Evolutionary conservation across 2,888 invertebrate genomes (phyloP).

Genomic region (Oxystoma pomonae): DNA sequence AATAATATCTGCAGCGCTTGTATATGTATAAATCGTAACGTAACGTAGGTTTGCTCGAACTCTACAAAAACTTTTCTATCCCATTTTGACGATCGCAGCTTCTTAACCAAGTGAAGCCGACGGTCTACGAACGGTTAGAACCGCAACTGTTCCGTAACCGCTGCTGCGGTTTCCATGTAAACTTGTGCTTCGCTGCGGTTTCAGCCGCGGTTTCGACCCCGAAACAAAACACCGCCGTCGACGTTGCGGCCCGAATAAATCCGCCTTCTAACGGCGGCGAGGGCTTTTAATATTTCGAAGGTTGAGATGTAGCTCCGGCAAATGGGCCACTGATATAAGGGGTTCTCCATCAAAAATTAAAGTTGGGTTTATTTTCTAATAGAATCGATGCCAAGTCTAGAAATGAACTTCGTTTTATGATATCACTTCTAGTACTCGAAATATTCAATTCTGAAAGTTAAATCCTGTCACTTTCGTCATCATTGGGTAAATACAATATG

Average conservation of each 20-base stretch:
- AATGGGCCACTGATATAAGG: neutral
- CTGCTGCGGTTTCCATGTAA: conserved; percentile 42
- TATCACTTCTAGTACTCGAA: no score
- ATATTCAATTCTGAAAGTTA: no score
- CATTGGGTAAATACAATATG: no score
- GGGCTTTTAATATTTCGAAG: neutral
- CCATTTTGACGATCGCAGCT: neutral
- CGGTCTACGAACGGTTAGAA: neutral
- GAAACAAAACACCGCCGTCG: conserved; percentile 36
- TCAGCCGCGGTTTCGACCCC: conserved; percentile 30
- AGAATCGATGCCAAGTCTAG: no score
- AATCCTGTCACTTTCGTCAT: no score
- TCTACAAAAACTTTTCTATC: neutral
- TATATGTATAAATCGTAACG: no score
- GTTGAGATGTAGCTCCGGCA: neutral
- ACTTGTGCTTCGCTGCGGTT: conserved; percentile 33
- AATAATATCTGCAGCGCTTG: no score
- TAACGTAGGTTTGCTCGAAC: no score
- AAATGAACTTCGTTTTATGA: no score
- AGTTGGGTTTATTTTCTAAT: no score
- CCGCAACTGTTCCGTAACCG: conserved; percentile 33
- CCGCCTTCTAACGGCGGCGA: conserved; percentile 1
- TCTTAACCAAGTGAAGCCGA: no score
- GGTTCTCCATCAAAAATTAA: no score
- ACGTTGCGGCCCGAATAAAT: conserved; percentile 8